Evolutionary conservation across 2,888 invertebrate genomes (phyloP).

Genomic region (Ferrisia virgata): DNA sequence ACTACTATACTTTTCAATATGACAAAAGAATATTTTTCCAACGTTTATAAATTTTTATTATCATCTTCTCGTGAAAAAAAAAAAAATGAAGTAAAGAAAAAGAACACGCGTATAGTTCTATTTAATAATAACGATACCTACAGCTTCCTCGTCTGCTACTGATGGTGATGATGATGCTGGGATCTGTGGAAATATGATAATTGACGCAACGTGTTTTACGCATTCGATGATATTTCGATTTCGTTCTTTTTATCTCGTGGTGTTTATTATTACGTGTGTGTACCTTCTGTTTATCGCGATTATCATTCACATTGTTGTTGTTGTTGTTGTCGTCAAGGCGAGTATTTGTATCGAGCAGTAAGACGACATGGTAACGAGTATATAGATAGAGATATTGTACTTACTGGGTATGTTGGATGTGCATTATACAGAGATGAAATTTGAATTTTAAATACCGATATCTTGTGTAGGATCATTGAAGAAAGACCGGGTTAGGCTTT

Average conservation of each 20-base stretch:
- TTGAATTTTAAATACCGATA: slow-evolving; percentile 3
- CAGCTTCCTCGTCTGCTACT: background rate
- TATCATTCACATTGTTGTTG: background rate
- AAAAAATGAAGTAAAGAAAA: background rate
- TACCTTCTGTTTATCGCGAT: background rate
- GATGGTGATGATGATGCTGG: background rate
- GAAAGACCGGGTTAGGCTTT: background rate
- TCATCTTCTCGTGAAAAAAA: background rate
- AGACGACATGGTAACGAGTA: background rate
- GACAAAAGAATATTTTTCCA: slow-evolving; percentile 15
- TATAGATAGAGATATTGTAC: too few species aligned
- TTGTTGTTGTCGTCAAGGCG: too few species aligned
- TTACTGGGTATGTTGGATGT: too few species aligned
- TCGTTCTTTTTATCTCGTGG: background rate
- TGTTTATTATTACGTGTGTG: background rate
- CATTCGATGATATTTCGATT: background rate
- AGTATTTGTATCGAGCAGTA: too few species aligned
- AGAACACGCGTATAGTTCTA: background rate
- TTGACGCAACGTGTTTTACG: background rate
- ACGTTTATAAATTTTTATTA: slow-evolving; percentile 17
- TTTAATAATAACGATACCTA: background rate
- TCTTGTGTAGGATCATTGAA: background rate
- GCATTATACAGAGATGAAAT: background rate
- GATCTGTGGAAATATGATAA: background rate
- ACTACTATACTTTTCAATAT: background rate